Evolutionary conservation across 2,797 vertebrate species (phyloP).

Genomic region (Enoplosus armatus): DNA sequence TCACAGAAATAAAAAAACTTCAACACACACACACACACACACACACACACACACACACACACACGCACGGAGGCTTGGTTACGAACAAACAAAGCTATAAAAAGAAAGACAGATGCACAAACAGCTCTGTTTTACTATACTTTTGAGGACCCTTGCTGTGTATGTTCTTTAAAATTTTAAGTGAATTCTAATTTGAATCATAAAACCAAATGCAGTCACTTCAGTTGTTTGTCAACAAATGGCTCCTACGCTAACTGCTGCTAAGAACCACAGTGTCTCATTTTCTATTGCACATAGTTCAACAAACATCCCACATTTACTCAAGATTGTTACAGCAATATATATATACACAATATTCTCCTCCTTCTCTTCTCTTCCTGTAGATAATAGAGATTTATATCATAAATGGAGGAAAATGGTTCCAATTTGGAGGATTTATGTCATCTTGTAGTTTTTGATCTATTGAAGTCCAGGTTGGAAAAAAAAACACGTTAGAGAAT

Average conservation of each 20-base stretch:
- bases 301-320: background rate
- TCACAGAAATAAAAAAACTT: constrained; percentile 17
- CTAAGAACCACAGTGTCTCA: background rate
- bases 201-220: background rate
- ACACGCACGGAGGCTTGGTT: background rate
- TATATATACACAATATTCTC: no score
- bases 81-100: background rate
- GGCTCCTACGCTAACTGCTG: background rate
- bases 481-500: background rate
- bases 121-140: background rate
- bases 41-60: constrained; percentile 24
- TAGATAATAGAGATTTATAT: no score
- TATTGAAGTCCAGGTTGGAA: background rate
- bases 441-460: background rate
- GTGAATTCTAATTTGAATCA: background rate
- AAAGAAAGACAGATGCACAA: constrained; percentile 16
- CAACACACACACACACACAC: constrained; percentile 10
- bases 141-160: background rate
- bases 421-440: background rate
- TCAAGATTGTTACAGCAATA: background rate
- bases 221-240: background rate
- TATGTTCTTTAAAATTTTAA: background rate
- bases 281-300: background rate
- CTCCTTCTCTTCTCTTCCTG: no score
- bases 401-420: background rate